A percentile compares a stretch with the other conserved stretches of the same genome.
Evolutionary conservation across 1,140 invertebrate genomes (phyloP).

Genomic region (Macrocentrus cingulum): DNA sequence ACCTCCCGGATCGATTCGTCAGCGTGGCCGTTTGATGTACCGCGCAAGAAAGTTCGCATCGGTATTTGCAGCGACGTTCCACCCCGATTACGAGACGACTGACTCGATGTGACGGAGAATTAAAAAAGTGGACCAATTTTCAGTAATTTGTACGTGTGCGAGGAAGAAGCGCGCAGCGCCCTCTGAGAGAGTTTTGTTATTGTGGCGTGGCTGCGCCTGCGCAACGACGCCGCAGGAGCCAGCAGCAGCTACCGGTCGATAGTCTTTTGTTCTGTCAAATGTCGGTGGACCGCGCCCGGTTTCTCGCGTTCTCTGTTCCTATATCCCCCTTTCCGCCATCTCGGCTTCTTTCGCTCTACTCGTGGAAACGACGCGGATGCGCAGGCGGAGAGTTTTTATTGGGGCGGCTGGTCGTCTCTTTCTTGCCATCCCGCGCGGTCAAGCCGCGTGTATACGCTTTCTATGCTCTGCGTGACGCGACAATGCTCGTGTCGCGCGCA

Average conservation of each 20-base stretch:
- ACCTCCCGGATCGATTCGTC: constrained; percentile 33
- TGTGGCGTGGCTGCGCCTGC: constrained; percentile 22
- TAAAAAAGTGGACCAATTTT: constrained; percentile 49
- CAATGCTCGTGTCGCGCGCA: constrained; percentile 1
- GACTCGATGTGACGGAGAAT: not conserved
- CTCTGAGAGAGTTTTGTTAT: not conserved
- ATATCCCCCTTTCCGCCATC: constrained; percentile 28
- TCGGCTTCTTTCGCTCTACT: constrained; percentile 10
- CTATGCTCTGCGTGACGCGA: constrained; percentile 1
- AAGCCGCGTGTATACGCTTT: constrained; percentile 4
- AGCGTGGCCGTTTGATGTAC: constrained; percentile 33
- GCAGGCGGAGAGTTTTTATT: constrained; percentile 31
- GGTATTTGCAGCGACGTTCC: constrained; percentile 25
- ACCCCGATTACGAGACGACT: not conserved
- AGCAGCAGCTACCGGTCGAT: constrained; percentile 42
- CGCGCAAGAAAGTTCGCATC: constrained; percentile 30
- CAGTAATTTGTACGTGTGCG: constrained; percentile 44
- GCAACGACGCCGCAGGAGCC: constrained; percentile 13
- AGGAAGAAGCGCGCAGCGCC: constrained; percentile 5
- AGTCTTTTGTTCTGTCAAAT: constrained; percentile 60
- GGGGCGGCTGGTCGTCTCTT: constrained; percentile 29
- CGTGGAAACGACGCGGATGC: constrained; percentile 7
- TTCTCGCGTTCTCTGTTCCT: constrained; percentile 22
- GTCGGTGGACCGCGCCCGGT: constrained; percentile 45
- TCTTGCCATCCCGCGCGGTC: constrained; percentile 15